Percentiles rank a stretch among this genome's conserved stretches.
Evolutionary conservation across 2,797 vertebrate genomes (phyloP).

Genomic region (Psittacula derbiana): DNA sequence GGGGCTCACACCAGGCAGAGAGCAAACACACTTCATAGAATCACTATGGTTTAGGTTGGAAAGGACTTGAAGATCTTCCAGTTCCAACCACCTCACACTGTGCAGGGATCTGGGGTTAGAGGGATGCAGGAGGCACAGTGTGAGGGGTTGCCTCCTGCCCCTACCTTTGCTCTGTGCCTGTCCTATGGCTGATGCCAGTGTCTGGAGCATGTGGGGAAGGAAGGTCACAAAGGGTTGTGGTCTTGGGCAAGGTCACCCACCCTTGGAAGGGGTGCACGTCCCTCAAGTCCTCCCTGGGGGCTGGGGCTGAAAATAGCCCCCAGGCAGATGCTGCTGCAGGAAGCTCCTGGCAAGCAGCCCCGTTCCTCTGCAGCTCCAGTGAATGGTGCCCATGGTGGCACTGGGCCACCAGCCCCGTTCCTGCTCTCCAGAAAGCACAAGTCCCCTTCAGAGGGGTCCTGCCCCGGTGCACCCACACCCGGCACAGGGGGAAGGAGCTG

Average conservation of each 20-base stretch:
- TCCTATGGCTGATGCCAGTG: neutral
- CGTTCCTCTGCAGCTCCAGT: accelerated
- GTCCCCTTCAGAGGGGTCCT: neutral
- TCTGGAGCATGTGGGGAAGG: neutral
- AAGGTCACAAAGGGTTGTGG: neutral
- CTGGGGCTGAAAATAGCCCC: accelerated
- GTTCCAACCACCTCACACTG: neutral
- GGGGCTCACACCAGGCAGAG: neutral
- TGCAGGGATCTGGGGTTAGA: neutral
- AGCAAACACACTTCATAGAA: neutral
- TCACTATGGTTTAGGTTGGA: neutral
- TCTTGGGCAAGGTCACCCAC: neutral
- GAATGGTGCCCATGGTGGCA: neutral
- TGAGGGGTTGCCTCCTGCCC: accelerated
- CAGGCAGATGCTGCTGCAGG: accelerated
- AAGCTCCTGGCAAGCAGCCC: neutral
- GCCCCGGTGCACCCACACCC: neutral
- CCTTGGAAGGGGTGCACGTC: accelerated
- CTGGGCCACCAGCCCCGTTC: accelerated
- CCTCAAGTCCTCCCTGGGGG: accelerated
- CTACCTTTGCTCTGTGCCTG: too few relatives aligned
- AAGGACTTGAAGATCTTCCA: neutral
- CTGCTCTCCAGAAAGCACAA: accelerated
- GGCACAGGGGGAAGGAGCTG: neutral
- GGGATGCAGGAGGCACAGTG: neutral